These are phyloP conservation scores for Dinocampus coccinellae DNA, from an alignment of 2,888 invertebrate species.

Conservation along the genomic window DNA sequence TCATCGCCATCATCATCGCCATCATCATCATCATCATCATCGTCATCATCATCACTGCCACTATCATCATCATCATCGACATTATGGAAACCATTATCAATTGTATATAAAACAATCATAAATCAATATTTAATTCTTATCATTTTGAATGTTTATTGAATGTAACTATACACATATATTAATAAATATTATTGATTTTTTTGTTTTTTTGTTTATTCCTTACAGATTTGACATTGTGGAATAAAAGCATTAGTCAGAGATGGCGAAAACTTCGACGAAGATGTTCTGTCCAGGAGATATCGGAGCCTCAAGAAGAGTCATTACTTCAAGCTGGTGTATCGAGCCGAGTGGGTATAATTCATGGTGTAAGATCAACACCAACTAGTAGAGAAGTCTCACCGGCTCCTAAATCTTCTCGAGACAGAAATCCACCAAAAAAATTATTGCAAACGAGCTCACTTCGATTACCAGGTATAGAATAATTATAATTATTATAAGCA, in stretches of 20 bases:
- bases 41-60: constrained; percentile 33
- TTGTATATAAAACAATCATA: constrained; percentile 38
- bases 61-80: too few relatives aligned
- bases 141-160: background rate
- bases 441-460: constrained; percentile 68
- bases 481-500: background rate
- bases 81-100: constrained; percentile 48
- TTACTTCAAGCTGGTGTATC: constrained; percentile 68
- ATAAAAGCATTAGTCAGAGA: constrained; percentile 81
- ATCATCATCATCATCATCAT: constrained; percentile 21
- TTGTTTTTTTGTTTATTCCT: constrained; percentile 47
- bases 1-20: background rate
- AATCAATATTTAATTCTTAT: background rate
- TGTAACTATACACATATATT: background rate
- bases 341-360: constrained; percentile 51
- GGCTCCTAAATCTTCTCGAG: constrained; percentile 61
- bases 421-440: constrained; percentile 59
- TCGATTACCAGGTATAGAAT: constrained; percentile 66
- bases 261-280: constrained; percentile 81
- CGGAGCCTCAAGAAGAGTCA: constrained; percentile 71
- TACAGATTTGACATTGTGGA: constrained; percentile 79
- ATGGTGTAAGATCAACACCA: constrained; percentile 62
- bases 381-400: constrained; percentile 66
- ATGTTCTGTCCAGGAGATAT: constrained; percentile 73
- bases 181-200: too few relatives aligned